These are phyloP conservation scores for Microdon myrmicae DNA, from an alignment of 2,888 invertebrate species.

Conservation along the genomic window DNA sequence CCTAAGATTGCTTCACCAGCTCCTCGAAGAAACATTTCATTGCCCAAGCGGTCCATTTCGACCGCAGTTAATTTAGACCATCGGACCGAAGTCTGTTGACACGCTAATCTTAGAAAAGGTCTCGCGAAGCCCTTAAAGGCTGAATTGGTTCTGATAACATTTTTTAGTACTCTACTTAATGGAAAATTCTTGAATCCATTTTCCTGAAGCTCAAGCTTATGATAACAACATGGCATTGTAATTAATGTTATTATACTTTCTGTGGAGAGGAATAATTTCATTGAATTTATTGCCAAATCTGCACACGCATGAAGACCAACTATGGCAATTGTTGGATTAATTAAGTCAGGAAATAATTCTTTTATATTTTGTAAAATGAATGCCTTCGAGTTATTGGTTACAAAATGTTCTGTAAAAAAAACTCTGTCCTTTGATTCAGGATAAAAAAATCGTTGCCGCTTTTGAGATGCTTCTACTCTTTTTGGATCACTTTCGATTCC, in stretches of 20 bases:
- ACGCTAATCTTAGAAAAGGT: conserved; percentile 78
- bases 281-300: conserved; percentile 76
- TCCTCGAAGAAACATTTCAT: conserved; percentile 72
- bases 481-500: conserved; percentile 74
- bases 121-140: conserved; percentile 68
- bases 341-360: conserved; percentile 54
- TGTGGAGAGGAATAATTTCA: conserved; percentile 74
- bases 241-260: conserved; percentile 70
- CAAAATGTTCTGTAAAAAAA: conserved; percentile 71
- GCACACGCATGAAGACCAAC: conserved; percentile 83
- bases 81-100: conserved; percentile 73
- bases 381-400: conserved; percentile 69
- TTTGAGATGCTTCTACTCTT: conserved; percentile 71
- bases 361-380: conserved; percentile 67
- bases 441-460: conserved; percentile 71
- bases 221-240: conserved; percentile 84
- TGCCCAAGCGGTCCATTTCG: conserved; percentile 65
- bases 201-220: conserved; percentile 70
- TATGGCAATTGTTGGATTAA: conserved; percentile 60
- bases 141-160: conserved; percentile 57
- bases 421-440: conserved; percentile 69
- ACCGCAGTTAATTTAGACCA: conserved; percentile 68
- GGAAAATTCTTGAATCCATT: conserved; percentile 75
- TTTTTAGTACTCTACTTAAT: conserved; percentile 69
- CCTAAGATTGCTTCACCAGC: conserved; percentile 72